These are phyloP conservation scores for Cheilosia soror DNA, from an alignment of 2,888 invertebrate genomes.

Conservation along the genomic window DNA sequence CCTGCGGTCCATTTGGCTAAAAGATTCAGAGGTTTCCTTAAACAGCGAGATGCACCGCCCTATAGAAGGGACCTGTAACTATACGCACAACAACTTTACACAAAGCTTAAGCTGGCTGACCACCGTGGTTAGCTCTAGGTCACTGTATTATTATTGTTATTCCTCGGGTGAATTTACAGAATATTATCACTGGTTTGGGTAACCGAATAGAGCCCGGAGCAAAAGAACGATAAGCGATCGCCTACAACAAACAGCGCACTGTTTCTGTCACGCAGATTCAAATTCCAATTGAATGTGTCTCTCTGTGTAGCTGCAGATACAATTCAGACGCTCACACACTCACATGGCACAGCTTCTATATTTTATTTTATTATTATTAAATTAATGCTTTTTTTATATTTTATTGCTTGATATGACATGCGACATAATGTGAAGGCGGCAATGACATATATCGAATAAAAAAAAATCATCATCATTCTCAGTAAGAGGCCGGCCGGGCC, in stretches of 20 bases:
- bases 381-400: constrained; percentile 2
- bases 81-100: background rate
- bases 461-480: background rate
- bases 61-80: background rate
- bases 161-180: background rate
- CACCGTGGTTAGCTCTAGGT: no score
- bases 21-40: background rate
- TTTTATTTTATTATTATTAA: constrained; percentile 37
- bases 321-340: background rate
- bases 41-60: background rate
- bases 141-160: background rate
- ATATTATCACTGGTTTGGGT: background rate
- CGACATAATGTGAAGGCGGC: background rate
- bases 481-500: background rate
- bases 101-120: background rate
- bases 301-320: constrained; percentile 1
- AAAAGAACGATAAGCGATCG: constrained; percentile 34
- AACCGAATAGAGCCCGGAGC: background rate
- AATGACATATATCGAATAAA: background rate
- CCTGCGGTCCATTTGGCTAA: background rate
- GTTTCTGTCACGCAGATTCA: constrained; percentile 40
- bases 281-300: constrained; percentile 36
- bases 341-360: background rate
- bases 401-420: background rate
- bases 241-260: constrained; percentile 33